A percentile compares a stretch with the other conserved stretches of the same genome.
phyloP scores from a whole-genome alignment of 2,797 vertebrate genomes.

The Clarias platycephalus region DNA sequence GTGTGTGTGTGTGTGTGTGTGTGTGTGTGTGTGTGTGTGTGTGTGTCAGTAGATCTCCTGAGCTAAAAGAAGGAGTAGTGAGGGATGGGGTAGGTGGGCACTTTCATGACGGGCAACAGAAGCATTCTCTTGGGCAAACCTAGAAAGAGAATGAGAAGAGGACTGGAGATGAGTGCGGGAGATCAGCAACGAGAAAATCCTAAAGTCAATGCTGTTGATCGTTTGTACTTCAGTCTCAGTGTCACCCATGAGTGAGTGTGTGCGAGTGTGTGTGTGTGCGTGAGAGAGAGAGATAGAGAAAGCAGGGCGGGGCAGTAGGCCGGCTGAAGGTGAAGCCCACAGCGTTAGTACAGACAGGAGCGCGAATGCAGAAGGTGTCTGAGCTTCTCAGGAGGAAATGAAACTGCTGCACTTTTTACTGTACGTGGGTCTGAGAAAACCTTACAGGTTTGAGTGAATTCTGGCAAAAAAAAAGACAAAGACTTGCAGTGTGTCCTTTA shows the following conservation, averaged over 20 bases:
- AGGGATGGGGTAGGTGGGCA: constrained; percentile 95
- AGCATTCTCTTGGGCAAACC: constrained; percentile 99
- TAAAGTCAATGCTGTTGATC: neutral
- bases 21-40: constrained; percentile 33
- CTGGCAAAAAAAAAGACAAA: neutral
- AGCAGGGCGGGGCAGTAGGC: constrained; percentile 15
- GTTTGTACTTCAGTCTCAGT: neutral
- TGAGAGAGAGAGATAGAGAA: neutral
- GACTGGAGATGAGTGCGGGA: constrained; percentile 87
- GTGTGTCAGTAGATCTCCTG: constrained; percentile 67
- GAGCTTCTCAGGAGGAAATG: neutral
- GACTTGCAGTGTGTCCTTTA: neutral
- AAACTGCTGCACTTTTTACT: neutral
- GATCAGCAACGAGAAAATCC: constrained; percentile 19
- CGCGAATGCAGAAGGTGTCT: neutral
- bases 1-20: constrained; percentile 21
- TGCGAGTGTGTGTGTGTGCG: neutral
- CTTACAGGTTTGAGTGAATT: no score
- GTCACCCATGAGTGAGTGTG: neutral
- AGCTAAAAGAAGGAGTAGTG: constrained; percentile 99
- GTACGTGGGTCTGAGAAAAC: neutral
- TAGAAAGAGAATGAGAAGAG: constrained; percentile 93
- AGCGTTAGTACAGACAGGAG: constrained; percentile 30
- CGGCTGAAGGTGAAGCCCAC: constrained; percentile 16
- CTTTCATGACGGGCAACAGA: constrained; percentile 99